Evolutionary conservation across 2,888 invertebrate genomes (phyloP).

Genomic region (Lepidochitona cinerea): DNA sequence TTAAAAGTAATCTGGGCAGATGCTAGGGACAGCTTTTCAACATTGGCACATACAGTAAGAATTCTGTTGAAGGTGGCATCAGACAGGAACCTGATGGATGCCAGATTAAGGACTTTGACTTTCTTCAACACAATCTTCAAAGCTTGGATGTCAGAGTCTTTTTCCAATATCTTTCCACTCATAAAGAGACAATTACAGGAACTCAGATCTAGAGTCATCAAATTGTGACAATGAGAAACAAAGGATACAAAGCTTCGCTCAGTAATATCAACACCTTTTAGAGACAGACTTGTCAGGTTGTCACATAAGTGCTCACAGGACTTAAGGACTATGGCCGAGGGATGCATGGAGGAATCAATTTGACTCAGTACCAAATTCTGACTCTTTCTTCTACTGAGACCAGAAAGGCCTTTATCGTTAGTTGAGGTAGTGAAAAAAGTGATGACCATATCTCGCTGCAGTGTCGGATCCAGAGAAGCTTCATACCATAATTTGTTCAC

Average conservation of each 20-base stretch:
- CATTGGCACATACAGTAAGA: conserved; percentile 75
- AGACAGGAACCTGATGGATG: conserved; percentile 80
- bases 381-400: conserved; percentile 38
- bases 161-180: conserved; percentile 80
- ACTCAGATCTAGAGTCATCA: conserved; percentile 77
- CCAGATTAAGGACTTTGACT: conserved; percentile 77
- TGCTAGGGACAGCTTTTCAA: conserved; percentile 78
- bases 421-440: conserved; percentile 58
- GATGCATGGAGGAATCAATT: conserved; percentile 50
- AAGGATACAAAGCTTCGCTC: conserved; percentile 58
- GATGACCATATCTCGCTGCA: conserved; percentile 75
- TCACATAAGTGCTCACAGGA: conserved; percentile 51
- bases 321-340: conserved; percentile 43
- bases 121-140: conserved; percentile 58
- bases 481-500: conserved; percentile 80
- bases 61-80: conserved; percentile 82
- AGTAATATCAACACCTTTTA: conserved; percentile 63
- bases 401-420: conserved; percentile 27
- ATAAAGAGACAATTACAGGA: conserved; percentile 82
- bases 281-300: conserved; percentile 51
- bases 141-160: conserved; percentile 72
- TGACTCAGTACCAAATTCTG: conserved; percentile 58
- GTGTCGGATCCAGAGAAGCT: conserved; percentile 77
- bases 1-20: conserved; percentile 82
- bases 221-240: conserved; percentile 67